Percentiles rank a stretch among this genome's conserved stretches.
Conservation (phyloP, 1,140 invertebrate species). For the Anastrepha ludens region DNA sequence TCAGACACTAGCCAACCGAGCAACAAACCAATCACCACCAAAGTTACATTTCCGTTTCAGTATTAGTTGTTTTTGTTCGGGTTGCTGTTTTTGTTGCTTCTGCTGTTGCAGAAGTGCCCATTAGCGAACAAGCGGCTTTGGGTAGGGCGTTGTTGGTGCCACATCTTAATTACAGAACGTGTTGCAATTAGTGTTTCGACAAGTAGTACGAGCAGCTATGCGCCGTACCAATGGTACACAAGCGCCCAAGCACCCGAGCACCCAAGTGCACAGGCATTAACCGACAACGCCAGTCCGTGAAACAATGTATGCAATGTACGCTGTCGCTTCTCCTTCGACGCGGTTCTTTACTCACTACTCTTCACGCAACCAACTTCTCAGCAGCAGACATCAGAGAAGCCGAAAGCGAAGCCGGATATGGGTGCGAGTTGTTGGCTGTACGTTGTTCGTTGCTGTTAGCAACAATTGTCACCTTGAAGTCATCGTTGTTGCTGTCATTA, state of each 20-base stretch:
- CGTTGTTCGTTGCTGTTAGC: background rate
- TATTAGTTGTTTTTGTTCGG: background rate
- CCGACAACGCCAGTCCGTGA: background rate
- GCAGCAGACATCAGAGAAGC: background rate
- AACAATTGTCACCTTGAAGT: constrained; percentile 46
- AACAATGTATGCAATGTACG: background rate
- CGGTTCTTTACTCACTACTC: background rate
- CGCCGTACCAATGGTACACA: background rate
- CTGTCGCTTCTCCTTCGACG: background rate
- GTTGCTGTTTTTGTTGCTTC: background rate
- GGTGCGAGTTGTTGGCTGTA: background rate
- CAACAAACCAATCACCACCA: background rate
- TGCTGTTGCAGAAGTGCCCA: no score
- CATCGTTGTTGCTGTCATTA: no score
- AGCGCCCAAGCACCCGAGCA: background rate
- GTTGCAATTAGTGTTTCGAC: constrained; percentile 32
- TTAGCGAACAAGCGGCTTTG: background rate
- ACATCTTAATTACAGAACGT: constrained; percentile 44
- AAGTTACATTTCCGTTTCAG: background rate
- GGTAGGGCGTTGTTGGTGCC: constrained; percentile 9
- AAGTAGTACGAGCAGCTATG: background rate
- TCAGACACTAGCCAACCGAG: background rate
- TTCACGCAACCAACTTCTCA: background rate
- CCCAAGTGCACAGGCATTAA: background rate
- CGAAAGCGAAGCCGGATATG: constrained; percentile 25